A percentile compares a stretch with the other conserved stretches of the same genome.
Evolutionary conservation across 2,113 vertebrate species (phyloP).

Genomic region (Lycaon pictus): DNA sequence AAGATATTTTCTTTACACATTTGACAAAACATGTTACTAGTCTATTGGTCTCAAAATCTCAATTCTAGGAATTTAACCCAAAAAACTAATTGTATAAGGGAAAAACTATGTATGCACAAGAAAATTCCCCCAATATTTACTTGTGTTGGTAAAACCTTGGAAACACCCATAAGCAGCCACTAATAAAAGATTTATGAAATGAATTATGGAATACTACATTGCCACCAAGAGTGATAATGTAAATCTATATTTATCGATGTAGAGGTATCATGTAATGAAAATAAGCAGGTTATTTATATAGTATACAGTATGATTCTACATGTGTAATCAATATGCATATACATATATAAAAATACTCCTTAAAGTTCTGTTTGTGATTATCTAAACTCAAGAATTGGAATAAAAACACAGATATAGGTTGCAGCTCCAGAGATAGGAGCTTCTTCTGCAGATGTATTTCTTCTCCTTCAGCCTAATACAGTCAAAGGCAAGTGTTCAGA

Average conservation of each 20-base stretch:
- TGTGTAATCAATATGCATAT: not conserved
- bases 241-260: not conserved
- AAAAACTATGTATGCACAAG: not conserved
- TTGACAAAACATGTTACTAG: not conserved
- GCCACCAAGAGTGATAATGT: not conserved
- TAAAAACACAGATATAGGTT: not conserved
- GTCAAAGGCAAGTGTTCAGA: constrained; percentile 9
- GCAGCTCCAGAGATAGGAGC: not conserved
- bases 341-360: not conserved
- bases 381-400: not conserved
- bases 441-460: not conserved
- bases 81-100: not conserved
- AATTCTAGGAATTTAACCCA: not conserved
- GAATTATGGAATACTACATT: not conserved
- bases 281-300: constrained; percentile 24
- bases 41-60: not conserved
- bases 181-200: not conserved
- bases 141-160: not conserved
- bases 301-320: not conserved
- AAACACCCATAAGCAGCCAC: not conserved
- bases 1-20: not conserved
- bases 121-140: not conserved
- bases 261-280: constrained; percentile 11
- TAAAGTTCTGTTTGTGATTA: not conserved
- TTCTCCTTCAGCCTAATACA: not conserved